Base-by-base conservation (phyloP, 2,888 invertebrate genomes). In the Axea sp. region DNA sequence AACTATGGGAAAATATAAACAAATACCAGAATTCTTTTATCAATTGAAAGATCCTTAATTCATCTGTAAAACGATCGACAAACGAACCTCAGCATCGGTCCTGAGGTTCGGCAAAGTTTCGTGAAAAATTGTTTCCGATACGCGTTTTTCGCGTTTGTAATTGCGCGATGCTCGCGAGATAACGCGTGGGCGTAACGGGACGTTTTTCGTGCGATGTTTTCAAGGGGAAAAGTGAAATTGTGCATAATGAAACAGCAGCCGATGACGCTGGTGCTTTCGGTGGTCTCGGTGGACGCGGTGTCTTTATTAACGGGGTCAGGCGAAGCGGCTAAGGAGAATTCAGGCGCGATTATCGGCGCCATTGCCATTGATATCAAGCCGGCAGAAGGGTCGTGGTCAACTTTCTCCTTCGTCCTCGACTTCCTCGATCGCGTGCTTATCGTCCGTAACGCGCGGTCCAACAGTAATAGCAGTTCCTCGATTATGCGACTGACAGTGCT, bases 331-430 rank as follows among this genome's bases (percentile, higher is more conserved):
- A 5, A 11, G 17, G 53, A 62, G 55, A 41, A 55, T 65, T 41
- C 37, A 22, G 49, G 37, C 45, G 30, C 45, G 53, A 73, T 73
- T 73, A 73, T 73, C 49, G 55, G 47, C 59, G 62, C 73, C 67
- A 73, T 65, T 73, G 73, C 67, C 64, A 68, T 68, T 68, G 73
- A 68, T 73, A 64, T 57, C 47, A 43, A 24, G 6, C 24, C 24
- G 26, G 47, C 35, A 51, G 53, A 76, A 80, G 83, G 82, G 83
- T 83, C 82, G 81, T 80, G 82, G 81, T 82, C 82, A 82, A 84
- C 83, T 85, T 84, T 85, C 85, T 83, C 83, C 80, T 74, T 69
- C 79, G 79, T 80, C 81, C 78, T 76, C 77, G 78, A 60, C 78
- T 76, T 76, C 76, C 77, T 75, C 60, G 76, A 78, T 79, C 80